phyloP scores from a whole-genome alignment of 2,888 invertebrate species.

The Tenthredo distinguenda region DNA sequence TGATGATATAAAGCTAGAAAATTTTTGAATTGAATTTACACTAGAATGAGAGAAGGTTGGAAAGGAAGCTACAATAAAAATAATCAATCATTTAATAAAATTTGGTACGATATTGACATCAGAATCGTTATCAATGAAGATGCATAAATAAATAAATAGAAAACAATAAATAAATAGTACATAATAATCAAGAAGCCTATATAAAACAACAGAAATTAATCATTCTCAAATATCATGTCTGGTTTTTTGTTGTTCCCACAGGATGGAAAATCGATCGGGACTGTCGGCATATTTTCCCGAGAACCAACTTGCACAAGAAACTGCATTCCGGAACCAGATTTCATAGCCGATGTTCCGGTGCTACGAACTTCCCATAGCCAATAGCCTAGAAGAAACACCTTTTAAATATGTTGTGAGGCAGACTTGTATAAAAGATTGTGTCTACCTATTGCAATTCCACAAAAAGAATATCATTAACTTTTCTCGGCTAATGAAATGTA shows the following conservation, averaged over 20 bases:
- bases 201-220: neutral
- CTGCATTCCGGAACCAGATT: slow-evolving; percentile 65
- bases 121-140: neutral
- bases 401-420: neutral
- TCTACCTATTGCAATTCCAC: neutral
- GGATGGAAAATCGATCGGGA: slow-evolving; percentile 68
- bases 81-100: neutral
- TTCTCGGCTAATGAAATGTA: neutral
- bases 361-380: slow-evolving; percentile 70
- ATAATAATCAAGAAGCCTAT: neutral
- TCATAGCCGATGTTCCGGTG: slow-evolving; percentile 61
- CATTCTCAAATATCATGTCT: slow-evolving; percentile 65
- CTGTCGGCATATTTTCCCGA: slow-evolving; percentile 63
- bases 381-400: slow-evolving; percentile 61
- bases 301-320: slow-evolving; percentile 68
- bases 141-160: slow-evolving; percentile 1
- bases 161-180: neutral
- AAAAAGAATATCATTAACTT: neutral
- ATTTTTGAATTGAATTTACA: too few relatives aligned
- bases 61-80: neutral
- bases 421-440: neutral
- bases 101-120: neutral
- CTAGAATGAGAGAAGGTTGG: neutral
- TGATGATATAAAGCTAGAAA: too few relatives aligned
- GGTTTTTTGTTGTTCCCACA: slow-evolving; percentile 69